These are phyloP conservation scores for Aurelia aurita DNA, from an alignment of 30 jellyfish, hydroid and myxozoan species.

Conservation along the genomic window DNA sequence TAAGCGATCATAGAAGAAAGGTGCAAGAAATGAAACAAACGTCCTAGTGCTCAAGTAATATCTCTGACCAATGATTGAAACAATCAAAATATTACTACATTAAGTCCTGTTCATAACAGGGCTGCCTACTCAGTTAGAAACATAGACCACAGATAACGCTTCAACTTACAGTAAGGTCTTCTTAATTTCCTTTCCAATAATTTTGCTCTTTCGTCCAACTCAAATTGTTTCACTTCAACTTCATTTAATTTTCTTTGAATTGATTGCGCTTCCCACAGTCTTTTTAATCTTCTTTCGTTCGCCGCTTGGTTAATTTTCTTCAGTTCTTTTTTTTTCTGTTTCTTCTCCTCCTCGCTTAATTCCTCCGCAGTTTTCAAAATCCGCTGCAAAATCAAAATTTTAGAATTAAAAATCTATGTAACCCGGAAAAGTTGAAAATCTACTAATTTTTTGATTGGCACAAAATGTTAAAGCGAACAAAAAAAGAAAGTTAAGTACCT, in stretches of 20 bases:
- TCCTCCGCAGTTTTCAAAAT: constrained; percentile 68
- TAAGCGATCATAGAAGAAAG: no score
- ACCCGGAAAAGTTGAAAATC: no score
- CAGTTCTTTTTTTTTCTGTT: constrained; percentile 63
- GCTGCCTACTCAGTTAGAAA: no score
- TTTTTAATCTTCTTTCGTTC: constrained; percentile 73
- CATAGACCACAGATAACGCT: no score
- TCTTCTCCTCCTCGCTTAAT: constrained; percentile 43
- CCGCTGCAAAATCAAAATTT: constrained; percentile 11
- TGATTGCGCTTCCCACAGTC: constrained; percentile 94
- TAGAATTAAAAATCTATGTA: no score
- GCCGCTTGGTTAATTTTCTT: constrained; percentile 73
- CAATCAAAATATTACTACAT: no score
- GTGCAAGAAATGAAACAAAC: no score
- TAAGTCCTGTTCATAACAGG: no score
- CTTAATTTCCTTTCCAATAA: constrained; percentile 71
- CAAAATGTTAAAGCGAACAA: no score
- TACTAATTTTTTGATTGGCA: no score
- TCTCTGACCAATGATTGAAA: no score
- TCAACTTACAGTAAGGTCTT: constrained; percentile 64
- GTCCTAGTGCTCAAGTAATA: no score
- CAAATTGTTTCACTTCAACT: constrained; percentile 85
- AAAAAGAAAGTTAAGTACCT: constrained; percentile 29
- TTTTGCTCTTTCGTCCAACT: constrained; percentile 87
- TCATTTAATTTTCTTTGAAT: constrained; percentile 86